phyloP scores from a whole-genome alignment of 2,888 invertebrate species.

The Orthosia incerta region DNA sequence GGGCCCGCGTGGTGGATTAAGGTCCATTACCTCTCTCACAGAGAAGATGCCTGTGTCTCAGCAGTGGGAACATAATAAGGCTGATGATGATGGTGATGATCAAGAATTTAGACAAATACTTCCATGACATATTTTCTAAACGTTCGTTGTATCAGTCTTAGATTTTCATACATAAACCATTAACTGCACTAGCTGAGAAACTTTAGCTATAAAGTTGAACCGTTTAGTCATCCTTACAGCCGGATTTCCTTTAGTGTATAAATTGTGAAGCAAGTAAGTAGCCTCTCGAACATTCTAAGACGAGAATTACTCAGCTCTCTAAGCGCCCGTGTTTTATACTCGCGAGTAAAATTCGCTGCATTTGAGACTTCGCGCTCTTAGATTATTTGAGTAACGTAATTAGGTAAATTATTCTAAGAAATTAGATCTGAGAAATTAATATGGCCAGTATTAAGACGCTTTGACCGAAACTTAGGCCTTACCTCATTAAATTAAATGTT shows the following conservation, averaged over 20 bases:
- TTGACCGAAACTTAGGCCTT: too few species aligned
- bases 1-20: too few species aligned
- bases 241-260: slow-evolving; percentile 54
- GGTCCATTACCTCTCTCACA: too few species aligned
- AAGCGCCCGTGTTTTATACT: slow-evolving; percentile 48
- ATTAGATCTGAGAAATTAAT: background rate
- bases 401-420: background rate
- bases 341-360: slow-evolving; percentile 24
- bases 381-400: slow-evolving; percentile 22
- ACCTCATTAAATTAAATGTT: too few species aligned
- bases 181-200: slow-evolving; percentile 30
- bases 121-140: background rate
- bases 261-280: slow-evolving; percentile 56
- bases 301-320: slow-evolving; percentile 52
- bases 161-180: slow-evolving; percentile 39
- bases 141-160: slow-evolving; percentile 18
- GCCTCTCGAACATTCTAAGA: slow-evolving; percentile 59
- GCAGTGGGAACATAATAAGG: too few species aligned
- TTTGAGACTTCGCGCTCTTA: slow-evolving; percentile 2
- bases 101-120: background rate
- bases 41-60: too few species aligned
- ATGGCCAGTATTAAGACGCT: background rate
- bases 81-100: too few species aligned
- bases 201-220: slow-evolving; percentile 48
- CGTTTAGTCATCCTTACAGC: slow-evolving; percentile 58